Evolutionary conservation across 2,888 invertebrate species (phyloP).

Genomic region (Thalpophila matura): DNA sequence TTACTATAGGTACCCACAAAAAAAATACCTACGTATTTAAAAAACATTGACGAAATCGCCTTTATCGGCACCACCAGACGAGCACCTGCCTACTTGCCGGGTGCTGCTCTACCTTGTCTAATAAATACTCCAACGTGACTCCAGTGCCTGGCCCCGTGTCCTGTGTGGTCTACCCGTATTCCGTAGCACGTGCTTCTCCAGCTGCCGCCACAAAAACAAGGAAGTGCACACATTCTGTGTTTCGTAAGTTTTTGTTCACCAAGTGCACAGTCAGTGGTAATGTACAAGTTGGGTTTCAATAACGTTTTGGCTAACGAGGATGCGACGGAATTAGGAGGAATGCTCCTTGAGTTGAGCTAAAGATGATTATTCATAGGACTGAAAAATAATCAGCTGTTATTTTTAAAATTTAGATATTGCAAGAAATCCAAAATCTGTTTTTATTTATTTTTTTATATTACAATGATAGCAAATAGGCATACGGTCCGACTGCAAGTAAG

Average conservation of each 20-base stretch:
- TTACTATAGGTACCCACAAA: too few species aligned
- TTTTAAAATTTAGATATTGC: too few species aligned
- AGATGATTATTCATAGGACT: too few species aligned
- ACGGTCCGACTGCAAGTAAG: background rate
- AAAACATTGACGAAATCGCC: background rate
- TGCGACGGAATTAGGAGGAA: background rate
- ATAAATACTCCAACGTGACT: constrained; percentile 1
- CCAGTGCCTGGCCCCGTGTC: constrained; percentile 4
- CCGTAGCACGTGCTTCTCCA: constrained; percentile 81
- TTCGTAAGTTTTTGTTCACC: constrained; percentile 51
- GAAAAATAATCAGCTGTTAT: too few species aligned
- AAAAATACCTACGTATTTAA: too few species aligned
- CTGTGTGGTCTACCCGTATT: constrained; percentile 72
- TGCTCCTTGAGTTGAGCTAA: too few species aligned
- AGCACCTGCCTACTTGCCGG: background rate
- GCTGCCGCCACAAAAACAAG: constrained; percentile 83
- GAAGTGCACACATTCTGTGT: constrained; percentile 78
- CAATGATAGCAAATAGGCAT: too few species aligned
- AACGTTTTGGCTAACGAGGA: constrained; percentile 35
- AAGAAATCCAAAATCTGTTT: too few species aligned
- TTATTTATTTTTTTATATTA: too few species aligned
- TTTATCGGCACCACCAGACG: background rate
- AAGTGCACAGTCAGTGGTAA: constrained; percentile 56
- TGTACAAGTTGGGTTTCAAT: constrained; percentile 54
- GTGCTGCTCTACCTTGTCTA: constrained; percentile 9